A percentile compares a stretch with the other conserved stretches of the same genome.
These are phyloP conservation scores for Andrena fulva DNA, from an alignment of 2,888 invertebrate genomes.

Conservation along the genomic window DNA sequence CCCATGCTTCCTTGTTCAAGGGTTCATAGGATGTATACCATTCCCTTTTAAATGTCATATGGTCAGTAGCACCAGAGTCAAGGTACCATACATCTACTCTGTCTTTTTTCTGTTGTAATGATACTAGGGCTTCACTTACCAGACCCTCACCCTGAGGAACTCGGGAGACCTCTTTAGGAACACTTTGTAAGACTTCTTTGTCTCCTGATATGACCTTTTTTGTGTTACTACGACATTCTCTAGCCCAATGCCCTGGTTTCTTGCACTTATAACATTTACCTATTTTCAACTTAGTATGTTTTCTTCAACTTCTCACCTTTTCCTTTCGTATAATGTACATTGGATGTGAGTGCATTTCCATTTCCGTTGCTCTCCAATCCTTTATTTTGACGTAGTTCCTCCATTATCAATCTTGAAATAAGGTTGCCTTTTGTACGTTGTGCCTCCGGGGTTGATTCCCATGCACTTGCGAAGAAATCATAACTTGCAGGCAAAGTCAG, in stretches of 20 bases:
- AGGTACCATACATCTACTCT: not conserved
- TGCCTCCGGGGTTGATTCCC: not conserved
- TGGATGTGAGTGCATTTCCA: not conserved
- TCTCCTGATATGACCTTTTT: too few relatives aligned
- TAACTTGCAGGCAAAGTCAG: conserved; percentile 1
- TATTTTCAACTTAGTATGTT: not conserved
- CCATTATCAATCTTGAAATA: not conserved
- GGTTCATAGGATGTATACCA: not conserved
- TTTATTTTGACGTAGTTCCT: not conserved
- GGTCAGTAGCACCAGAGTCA: conserved; percentile 9
- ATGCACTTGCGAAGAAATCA: conserved; percentile 10
- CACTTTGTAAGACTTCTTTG: too few relatives aligned
- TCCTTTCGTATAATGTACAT: not conserved
- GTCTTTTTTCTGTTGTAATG: not conserved
- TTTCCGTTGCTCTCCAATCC: not conserved
- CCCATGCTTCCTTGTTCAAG: not conserved
- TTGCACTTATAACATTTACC: not conserved
- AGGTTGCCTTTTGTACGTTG: conserved; percentile 11
- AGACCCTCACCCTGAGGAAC: not conserved
- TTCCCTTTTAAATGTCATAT: not conserved
- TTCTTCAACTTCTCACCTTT: not conserved
- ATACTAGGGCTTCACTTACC: not conserved
- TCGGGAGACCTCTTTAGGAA: not conserved
- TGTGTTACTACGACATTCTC: not conserved
- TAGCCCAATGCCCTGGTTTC: conserved; percentile 4